Evolutionary conservation across 2,113 vertebrate genomes (phyloP).

Genomic region (Rhizomys pruinosus): DNA sequence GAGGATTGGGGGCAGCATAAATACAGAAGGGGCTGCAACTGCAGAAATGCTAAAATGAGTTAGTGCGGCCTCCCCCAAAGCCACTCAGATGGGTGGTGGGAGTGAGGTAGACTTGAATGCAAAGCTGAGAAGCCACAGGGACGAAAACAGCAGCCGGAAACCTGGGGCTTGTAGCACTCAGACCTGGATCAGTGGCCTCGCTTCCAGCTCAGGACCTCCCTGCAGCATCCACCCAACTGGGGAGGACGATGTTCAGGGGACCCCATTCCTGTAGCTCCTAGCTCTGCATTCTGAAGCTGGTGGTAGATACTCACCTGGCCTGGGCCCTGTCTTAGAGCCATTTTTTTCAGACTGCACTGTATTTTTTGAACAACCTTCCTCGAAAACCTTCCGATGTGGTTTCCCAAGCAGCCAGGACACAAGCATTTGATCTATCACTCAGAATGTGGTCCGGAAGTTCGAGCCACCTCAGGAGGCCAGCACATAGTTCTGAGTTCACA

Average conservation of each 20-base stretch:
- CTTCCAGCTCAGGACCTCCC: background rate
- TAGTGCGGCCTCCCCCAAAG: background rate
- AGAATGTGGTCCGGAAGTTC: too few species aligned
- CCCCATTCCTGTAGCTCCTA: background rate
- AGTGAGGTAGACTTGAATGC: background rate
- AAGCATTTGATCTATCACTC: background rate
- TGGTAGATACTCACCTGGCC: background rate
- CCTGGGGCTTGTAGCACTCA: background rate
- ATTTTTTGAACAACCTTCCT: background rate
- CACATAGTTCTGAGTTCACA: rapidly evolving
- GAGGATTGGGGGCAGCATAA: background rate
- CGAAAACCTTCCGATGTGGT: background rate
- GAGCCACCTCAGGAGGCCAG: rapidly evolving
- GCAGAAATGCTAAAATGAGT: background rate
- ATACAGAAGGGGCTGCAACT: background rate
- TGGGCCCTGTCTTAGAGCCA: background rate
- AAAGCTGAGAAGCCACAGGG: background rate
- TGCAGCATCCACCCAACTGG: background rate
- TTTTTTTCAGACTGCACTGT: background rate
- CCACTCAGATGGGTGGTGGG: background rate
- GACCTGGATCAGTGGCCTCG: background rate
- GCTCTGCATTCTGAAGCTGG: background rate
- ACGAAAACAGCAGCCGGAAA: background rate
- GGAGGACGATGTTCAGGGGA: background rate
- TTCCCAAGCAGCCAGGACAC: background rate